A percentile compares a stretch with the other conserved stretches of the same genome.
phyloP scores from a whole-genome alignment of 2,888 invertebrate genomes.

The Tenthredo notha region DNA sequence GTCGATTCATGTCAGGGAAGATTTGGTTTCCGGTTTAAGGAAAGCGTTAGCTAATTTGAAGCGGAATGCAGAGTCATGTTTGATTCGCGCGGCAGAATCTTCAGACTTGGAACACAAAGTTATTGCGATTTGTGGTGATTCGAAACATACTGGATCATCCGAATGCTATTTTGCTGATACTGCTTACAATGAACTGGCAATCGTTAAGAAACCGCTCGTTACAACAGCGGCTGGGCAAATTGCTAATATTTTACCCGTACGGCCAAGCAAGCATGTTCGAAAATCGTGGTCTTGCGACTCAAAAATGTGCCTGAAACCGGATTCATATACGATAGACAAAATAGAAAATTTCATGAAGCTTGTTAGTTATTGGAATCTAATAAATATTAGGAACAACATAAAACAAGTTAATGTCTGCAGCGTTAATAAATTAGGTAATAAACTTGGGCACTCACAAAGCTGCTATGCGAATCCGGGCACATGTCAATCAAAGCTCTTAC shows the following conservation, averaged over 20 bases:
- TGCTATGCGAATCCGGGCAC: conserved; percentile 52
- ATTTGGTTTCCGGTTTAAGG: conserved; percentile 34
- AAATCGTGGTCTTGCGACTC: conserved; percentile 55
- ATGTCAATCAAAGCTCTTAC: conserved; percentile 59
- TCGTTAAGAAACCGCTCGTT: conserved; percentile 48
- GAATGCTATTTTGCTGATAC: conserved; percentile 58
- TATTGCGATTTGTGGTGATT: conserved; percentile 51
- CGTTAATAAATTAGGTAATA: neutral
- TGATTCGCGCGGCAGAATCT: conserved; percentile 25
- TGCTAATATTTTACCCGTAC: conserved; percentile 55
- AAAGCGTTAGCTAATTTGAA: conserved; percentile 44
- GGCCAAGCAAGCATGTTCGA: conserved; percentile 31
- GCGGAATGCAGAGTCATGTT: conserved; percentile 49
- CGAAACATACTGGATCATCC: conserved; percentile 55
- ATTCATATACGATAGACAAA: conserved; percentile 17
- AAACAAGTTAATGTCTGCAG: neutral
- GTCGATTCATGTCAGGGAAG: conserved; percentile 54
- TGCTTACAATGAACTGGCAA: conserved; percentile 51
- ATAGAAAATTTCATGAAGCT: conserved; percentile 33
- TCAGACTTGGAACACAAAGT: neutral
- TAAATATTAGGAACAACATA: conserved; percentile 43
- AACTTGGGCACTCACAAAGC: conserved; percentile 54
- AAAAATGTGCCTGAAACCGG: conserved; percentile 48
- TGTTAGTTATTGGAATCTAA: conserved; percentile 27
- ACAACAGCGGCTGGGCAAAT: conserved; percentile 51